Conservation (phyloP, 2,113 vertebrate genomes). For the Semicossyphus pulcher region DNA sequence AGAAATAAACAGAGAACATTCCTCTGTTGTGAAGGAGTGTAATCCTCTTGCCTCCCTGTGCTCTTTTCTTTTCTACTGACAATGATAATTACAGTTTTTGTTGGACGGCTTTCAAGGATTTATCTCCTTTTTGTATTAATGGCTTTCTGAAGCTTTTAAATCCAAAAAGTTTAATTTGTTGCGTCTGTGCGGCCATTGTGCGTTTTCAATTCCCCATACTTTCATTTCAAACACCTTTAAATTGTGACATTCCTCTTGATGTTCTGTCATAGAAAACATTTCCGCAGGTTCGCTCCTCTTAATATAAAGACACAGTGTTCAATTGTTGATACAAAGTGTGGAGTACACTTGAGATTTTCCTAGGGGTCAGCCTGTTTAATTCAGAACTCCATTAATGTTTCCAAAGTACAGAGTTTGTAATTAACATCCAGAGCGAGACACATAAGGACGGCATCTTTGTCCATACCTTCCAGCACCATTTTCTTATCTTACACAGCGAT, state of each 20-base stretch:
- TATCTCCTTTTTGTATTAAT: constrained; percentile 85
- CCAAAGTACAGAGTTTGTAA: constrained; percentile 27
- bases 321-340: constrained; percentile 14
- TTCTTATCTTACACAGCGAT: too few relatives aligned
- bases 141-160: constrained; percentile 84
- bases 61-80: constrained; percentile 84
- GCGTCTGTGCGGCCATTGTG: constrained; percentile 78
- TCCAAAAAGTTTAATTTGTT: constrained; percentile 85
- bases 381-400: constrained; percentile 12
- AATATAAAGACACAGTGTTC: constrained; percentile 31
- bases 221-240: constrained; percentile 80
- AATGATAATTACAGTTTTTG: constrained; percentile 86
- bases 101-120: constrained; percentile 85
- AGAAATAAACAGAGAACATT: constrained; percentile 85
- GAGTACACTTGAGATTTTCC: constrained; percentile 29
- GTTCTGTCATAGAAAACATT: constrained; percentile 53
- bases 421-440: neutral
- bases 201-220: constrained; percentile 82
- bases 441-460: neutral
- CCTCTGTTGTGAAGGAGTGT: constrained; percentile 82
- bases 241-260: constrained; percentile 62
- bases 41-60: constrained; percentile 83
- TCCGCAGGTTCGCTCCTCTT: constrained; percentile 24
- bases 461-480: constrained; percentile 11
- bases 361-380: constrained; percentile 40